Evolutionary conservation across 2,888 invertebrate species (phyloP), one percentile per base, ranked within the genome.

Genomic region (Ectemnius lituratus): DNA sequence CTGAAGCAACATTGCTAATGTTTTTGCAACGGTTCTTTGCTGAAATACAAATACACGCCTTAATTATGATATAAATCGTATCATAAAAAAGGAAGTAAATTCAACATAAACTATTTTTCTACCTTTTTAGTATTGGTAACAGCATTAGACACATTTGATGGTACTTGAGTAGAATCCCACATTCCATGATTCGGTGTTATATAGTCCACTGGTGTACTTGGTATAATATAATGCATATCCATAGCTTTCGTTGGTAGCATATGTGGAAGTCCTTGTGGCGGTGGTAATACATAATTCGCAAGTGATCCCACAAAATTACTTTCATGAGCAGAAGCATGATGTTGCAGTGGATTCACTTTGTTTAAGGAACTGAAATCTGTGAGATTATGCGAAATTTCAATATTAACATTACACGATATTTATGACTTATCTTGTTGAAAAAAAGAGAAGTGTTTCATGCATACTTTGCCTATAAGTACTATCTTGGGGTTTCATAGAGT

Each of bases 1-100:
- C 82, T 94, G 93, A 73, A 94, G 92, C 64, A 94, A 89, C 81
- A 93, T 92, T 1, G 93, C 93, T 59, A 94, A 88, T 73, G 92
- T 93, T 85, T 93, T 93, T 13, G 92, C 92, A 60, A 84, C 91
- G 77, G 83, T 91, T 85, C 83, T 91, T 86, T 83, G 91, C 85
- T 86, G 82, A 63, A 79, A 80, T 61, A 16, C 69, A 70, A 16
- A 62, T 57, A 49, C 56, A 58, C 2, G 28, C 37, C 23, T 37
- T 59, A 60, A 13, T 28, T 62, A 64, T 23, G 23, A 16, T 16
- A 13, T 4, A 14, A 52, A 52, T 52, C 3, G 3, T 3, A 23
- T 23, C 23, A 23, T 23, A 3, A 23, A 52, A 52, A 16, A 14
- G 1, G 16, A 52, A 46, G 18, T 4, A 0, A 5, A 23, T 14